phyloP scores from a whole-genome alignment of 2,113 vertebrate species.

The Acrocephalus kingi region DNA sequence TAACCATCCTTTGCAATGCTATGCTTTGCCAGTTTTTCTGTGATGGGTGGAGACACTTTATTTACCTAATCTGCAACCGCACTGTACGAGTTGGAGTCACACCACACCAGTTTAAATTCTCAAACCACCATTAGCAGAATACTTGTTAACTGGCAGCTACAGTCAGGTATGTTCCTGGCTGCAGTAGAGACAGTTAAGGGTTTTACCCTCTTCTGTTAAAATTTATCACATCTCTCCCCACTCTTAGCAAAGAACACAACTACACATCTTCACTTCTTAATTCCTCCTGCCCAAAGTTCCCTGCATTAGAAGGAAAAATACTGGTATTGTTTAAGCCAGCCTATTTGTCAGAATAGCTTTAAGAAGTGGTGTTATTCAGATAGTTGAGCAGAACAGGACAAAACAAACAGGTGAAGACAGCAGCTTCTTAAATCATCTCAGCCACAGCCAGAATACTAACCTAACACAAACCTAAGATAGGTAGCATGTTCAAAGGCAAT shows the following conservation, averaged over 20 bases:
- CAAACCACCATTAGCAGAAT: not conserved
- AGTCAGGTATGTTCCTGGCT: not conserved
- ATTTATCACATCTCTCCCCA: not conserved
- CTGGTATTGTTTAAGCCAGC: not conserved
- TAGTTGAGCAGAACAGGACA: not conserved
- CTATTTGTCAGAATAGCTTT: not conserved
- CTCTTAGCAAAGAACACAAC: not conserved
- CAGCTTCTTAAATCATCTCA: not conserved
- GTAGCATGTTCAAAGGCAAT: not conserved
- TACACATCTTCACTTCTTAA: not conserved
- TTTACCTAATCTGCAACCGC: not conserved
- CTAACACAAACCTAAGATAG: not conserved
- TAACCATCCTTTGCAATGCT: not conserved
- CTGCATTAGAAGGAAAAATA: not conserved
- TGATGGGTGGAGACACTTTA: not conserved
- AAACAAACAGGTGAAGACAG: not conserved
- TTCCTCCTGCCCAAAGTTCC: not conserved
- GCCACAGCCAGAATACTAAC: not conserved
- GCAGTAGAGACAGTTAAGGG: not conserved
- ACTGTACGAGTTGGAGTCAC: not conserved
- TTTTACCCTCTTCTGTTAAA: not conserved
- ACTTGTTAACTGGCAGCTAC: not conserved
- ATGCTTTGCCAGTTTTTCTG: not conserved
- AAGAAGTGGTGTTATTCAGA: not conserved
- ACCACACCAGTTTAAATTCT: not conserved